phyloP scores from a whole-genome alignment of 2,797 vertebrate genomes.

The Hipposideros larvatus region DNA sequence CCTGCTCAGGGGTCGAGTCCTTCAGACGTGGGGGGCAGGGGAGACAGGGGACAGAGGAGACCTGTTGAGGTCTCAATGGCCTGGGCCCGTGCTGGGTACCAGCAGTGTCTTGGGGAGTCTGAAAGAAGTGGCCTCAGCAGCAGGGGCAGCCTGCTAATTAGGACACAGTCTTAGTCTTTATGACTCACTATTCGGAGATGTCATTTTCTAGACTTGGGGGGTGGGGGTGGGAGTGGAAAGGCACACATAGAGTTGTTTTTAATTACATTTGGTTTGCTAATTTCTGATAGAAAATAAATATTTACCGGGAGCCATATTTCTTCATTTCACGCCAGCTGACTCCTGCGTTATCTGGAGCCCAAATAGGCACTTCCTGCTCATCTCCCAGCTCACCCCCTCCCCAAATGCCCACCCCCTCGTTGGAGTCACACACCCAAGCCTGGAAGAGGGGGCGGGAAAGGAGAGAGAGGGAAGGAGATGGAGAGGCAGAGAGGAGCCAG shows the following conservation, averaged over 20 bases:
- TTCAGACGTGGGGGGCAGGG: background rate
- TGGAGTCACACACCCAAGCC: constrained; percentile 11
- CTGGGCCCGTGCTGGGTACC: background rate
- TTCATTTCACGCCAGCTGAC: constrained; percentile 96
- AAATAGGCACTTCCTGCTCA: constrained; percentile 79
- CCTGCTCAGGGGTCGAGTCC: background rate
- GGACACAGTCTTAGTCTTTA: constrained; percentile 87
- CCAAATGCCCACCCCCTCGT: background rate
- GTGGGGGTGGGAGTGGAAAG: constrained; percentile 73
- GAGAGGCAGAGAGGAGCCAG: background rate
- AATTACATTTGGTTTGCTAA: constrained; percentile 98
- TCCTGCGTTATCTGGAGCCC: constrained; percentile 89
- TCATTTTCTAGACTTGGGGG: constrained; percentile 86
- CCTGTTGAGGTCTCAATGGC: background rate
- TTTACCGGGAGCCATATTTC: constrained; percentile 94
- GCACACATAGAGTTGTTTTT: constrained; percentile 91
- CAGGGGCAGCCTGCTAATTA: constrained; percentile 88
- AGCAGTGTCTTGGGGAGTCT: background rate
- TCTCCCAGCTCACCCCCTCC: background rate
- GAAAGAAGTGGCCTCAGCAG: background rate
- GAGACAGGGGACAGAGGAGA: background rate
- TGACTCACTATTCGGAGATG: constrained; percentile 87
- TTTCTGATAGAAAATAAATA: constrained; percentile 96
- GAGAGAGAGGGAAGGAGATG: background rate
- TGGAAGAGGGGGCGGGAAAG: background rate